Conservation (phyloP, 2,113 vertebrate species). For the Dicaeum eximium region DNA sequence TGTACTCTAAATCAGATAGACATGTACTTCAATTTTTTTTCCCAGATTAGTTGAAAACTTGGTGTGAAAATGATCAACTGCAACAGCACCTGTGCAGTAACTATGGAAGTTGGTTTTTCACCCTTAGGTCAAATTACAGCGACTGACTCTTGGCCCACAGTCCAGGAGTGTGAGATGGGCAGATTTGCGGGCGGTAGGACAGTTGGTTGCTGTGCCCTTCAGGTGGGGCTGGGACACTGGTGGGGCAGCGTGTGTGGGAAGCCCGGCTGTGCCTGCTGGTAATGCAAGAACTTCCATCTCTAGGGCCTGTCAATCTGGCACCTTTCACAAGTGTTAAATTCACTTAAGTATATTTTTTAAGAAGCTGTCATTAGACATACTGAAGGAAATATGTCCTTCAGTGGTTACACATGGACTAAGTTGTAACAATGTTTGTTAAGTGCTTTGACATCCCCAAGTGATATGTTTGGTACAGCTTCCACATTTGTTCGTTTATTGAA, state of each 20-base stretch:
- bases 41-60: background rate
- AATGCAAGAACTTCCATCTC: slow-evolving; percentile 56
- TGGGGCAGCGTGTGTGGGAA: slow-evolving; percentile 42
- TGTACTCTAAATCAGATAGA: background rate
- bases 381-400: slow-evolving; percentile 69
- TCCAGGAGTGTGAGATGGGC: background rate
- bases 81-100: slow-evolving; percentile 37
- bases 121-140: slow-evolving; percentile 31
- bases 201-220: slow-evolving; percentile 10
- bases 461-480: slow-evolving; percentile 67
- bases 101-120: slow-evolving; percentile 3
- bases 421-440: slow-evolving; percentile 67
- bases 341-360: slow-evolving; percentile 55
- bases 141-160: background rate
- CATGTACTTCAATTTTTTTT: background rate
- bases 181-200: slow-evolving; percentile 49
- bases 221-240: slow-evolving; percentile 28
- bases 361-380: slow-evolving; percentile 70
- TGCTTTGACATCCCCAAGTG: slow-evolving; percentile 64
- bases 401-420: slow-evolving; percentile 67
- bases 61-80: slow-evolving; percentile 44
- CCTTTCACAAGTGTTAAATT: slow-evolving; percentile 67
- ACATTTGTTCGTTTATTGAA: slow-evolving; percentile 61
- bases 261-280: slow-evolving; percentile 44
- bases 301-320: slow-evolving; percentile 64